Evolutionary conservation across 2,113 vertebrate genomes (phyloP).

Genomic region (Sinocyclocheilus anophthalmus): DNA sequence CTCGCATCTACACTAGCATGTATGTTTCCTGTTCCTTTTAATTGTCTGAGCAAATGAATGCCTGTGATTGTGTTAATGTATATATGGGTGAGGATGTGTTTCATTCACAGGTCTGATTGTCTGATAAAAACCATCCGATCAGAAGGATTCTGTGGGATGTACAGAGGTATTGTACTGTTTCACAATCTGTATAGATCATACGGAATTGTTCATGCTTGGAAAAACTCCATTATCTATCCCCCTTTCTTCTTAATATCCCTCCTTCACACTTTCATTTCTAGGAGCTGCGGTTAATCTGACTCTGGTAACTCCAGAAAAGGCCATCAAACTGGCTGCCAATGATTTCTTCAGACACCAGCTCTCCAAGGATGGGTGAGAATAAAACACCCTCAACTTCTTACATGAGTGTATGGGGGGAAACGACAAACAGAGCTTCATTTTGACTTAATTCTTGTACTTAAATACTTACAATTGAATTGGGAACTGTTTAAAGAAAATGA

Average conservation of each 20-base stretch:
- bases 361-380: conserved; percentile 76
- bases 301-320: conserved; percentile 85
- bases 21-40: conserved; percentile 63
- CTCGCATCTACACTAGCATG: conserved; percentile 81
- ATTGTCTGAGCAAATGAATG: background rate
- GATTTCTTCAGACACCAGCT: conserved; percentile 83
- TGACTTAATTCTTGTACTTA: background rate
- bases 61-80: background rate
- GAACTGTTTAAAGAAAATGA: background rate
- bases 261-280: conserved; percentile 56
- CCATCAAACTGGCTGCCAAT: conserved; percentile 85
- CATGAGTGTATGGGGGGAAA: background rate
- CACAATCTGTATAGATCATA: background rate
- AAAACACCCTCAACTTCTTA: background rate
- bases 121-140: conserved; percentile 90
- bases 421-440: background rate
- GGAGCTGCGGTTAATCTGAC: conserved; percentile 84
- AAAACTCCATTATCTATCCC: background rate
- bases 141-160: conserved; percentile 96
- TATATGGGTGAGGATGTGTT: conserved; percentile 11
- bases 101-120: conserved; percentile 86
- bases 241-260: background rate
- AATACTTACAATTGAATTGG: background rate
- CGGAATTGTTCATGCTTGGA: background rate
- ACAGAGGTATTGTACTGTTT: conserved; percentile 80